Percentiles rank a stretch among this genome's conserved stretches.
Evolutionary conservation across 2,797 vertebrate species (phyloP).

Genomic region (Antennarius maculatus): DNA sequence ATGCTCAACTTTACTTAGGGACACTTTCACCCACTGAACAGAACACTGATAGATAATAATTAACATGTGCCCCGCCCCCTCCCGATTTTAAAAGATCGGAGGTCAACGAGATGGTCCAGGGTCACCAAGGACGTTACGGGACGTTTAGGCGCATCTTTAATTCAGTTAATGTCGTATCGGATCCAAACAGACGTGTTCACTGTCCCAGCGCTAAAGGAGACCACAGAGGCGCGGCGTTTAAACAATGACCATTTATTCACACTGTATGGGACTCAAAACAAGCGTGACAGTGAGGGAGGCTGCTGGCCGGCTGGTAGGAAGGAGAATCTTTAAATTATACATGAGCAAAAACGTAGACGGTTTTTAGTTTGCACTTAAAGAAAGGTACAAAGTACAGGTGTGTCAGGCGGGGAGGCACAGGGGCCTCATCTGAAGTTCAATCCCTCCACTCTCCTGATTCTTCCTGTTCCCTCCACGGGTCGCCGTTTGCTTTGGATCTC

Average conservation of each 20-base stretch:
- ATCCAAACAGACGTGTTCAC: slow-evolving; percentile 21
- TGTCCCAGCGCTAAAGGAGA: slow-evolving; percentile 29
- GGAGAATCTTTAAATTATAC: slow-evolving; percentile 57
- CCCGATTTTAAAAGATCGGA: not conserved
- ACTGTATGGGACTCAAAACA: slow-evolving; percentile 68
- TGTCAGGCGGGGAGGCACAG: slow-evolving; percentile 12
- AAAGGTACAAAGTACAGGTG: slow-evolving; percentile 49
- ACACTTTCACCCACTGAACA: slow-evolving; percentile 14
- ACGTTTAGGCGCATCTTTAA: slow-evolving; percentile 30
- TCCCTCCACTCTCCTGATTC: slow-evolving; percentile 8
- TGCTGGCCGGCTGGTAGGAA: slow-evolving; percentile 28
- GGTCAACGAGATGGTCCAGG: not conserved
- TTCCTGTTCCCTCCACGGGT: slow-evolving; percentile 9
- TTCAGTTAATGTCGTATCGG: slow-evolving; percentile 5
- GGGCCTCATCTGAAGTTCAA: slow-evolving; percentile 30
- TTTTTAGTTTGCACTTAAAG: slow-evolving; percentile 40
- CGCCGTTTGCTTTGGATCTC: slow-evolving; percentile 43
- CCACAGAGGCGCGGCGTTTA: slow-evolving; percentile 51
- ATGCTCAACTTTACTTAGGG: slow-evolving; percentile 2
- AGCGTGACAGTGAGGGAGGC: slow-evolving; percentile 56
- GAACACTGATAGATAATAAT: slow-evolving; percentile 9
- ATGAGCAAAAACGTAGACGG: slow-evolving; percentile 41
- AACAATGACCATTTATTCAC: slow-evolving; percentile 81
- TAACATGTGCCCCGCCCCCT: slow-evolving; percentile 6
- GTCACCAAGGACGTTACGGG: slow-evolving; percentile 5